These are phyloP conservation scores for Drosophila ercepeae DNA, from an alignment of 1,140 invertebrate genomes.

Conservation along the genomic window DNA sequence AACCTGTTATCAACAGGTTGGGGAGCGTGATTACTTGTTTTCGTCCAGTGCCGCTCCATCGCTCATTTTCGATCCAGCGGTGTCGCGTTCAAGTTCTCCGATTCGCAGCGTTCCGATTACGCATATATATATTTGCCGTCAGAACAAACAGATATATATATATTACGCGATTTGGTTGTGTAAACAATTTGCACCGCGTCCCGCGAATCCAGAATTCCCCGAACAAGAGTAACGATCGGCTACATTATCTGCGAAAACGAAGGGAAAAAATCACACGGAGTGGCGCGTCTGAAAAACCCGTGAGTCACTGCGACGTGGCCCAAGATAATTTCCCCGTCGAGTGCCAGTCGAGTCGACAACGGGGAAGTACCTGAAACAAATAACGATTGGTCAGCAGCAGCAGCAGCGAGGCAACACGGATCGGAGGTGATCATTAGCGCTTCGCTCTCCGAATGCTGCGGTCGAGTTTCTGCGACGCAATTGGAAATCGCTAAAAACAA, in stretches of 20 bases:
- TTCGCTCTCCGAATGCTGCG: slow-evolving; percentile 30
- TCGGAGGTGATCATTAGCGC: slow-evolving; percentile 50
- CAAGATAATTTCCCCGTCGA: slow-evolving; percentile 38
- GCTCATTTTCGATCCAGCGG: slow-evolving; percentile 28
- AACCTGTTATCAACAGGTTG: slow-evolving; percentile 68
- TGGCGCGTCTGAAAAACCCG: slow-evolving; percentile 60
- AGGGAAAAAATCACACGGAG: slow-evolving; percentile 60
- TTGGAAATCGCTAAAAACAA: slow-evolving; percentile 8
- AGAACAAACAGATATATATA: slow-evolving; percentile 5
- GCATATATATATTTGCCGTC: slow-evolving; percentile 2
- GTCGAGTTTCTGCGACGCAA: slow-evolving; percentile 37
- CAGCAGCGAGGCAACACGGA: slow-evolving; percentile 5
- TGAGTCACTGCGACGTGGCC: slow-evolving; percentile 66
- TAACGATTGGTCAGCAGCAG: slow-evolving; percentile 22
- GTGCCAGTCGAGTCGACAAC: slow-evolving; percentile 34
- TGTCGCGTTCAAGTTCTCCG: slow-evolving; percentile 41
- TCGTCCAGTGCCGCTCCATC: slow-evolving; percentile 8
- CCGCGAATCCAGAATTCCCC: slow-evolving; percentile 28
- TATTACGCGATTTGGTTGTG: slow-evolving; percentile 43
- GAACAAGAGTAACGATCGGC: slow-evolving; percentile 9
- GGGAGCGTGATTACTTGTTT: slow-evolving; percentile 31
- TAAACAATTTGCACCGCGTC: slow-evolving; percentile 36
- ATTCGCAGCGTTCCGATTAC: slow-evolving; percentile 1
- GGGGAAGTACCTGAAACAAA: slow-evolving; percentile 74
- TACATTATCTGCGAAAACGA: slow-evolving; percentile 9